Evolutionary conservation across 2,113 vertebrate genomes (phyloP).

Genomic region (Mesoclemmys tuberculata): DNA sequence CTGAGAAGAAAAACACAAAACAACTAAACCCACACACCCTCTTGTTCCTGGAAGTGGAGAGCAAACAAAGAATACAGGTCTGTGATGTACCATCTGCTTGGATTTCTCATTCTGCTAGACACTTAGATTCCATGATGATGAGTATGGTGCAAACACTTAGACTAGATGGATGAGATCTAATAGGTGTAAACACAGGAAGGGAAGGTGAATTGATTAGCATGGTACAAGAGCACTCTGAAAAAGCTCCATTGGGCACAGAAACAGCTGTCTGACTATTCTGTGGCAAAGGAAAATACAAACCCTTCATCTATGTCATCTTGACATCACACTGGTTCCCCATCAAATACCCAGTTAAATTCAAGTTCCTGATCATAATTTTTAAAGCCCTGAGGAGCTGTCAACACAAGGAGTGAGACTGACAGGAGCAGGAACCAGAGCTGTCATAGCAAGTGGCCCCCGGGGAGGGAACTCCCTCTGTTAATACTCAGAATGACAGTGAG

Average conservation of each 20-base stretch:
- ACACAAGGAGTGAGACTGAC: neutral
- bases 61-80: conserved; percentile 30
- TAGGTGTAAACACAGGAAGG: neutral
- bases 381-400: neutral
- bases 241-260: conserved; percentile 7
- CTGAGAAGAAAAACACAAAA: conserved; percentile 63
- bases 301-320: neutral
- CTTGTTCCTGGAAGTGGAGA: conserved; percentile 35
- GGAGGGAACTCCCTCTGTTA: neutral
- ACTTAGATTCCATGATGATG: neutral
- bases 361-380: neutral
- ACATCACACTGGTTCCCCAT: neutral
- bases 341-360: neutral
- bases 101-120: neutral
- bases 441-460: neutral
- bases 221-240: neutral
- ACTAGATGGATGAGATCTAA: neutral
- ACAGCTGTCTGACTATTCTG: conserved; percentile 15
- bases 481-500: neutral
- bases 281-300: neutral
- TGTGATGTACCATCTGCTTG: neutral
- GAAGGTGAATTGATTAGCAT: neutral
- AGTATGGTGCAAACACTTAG: conserved; percentile 2
- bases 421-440: neutral
- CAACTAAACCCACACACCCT: conserved; percentile 41